These are phyloP conservation scores for Macaria notata DNA, from an alignment of 2,888 invertebrate species.

Conservation along the genomic window DNA sequence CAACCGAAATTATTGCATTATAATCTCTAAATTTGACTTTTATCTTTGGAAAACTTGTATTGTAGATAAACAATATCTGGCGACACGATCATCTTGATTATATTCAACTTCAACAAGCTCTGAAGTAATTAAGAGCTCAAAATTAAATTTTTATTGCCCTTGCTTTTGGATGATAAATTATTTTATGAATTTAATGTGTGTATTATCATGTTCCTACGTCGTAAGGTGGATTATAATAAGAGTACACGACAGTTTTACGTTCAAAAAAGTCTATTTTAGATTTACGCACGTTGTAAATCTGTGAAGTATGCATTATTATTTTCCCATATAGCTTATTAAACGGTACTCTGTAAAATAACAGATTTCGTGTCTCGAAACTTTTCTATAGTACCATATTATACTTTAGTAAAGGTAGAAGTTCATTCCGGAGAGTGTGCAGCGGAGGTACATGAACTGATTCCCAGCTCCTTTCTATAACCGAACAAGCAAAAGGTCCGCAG, in stretches of 20 bases:
- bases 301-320: background rate
- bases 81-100: constrained; percentile 73
- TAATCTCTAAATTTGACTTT: constrained; percentile 75
- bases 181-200: constrained; percentile 14
- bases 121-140: constrained; percentile 31
- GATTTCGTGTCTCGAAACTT: no score
- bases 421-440: no score
- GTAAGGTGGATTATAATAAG: constrained; percentile 37
- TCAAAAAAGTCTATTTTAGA: background rate
- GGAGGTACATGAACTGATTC: no score
- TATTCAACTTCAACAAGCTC: constrained; percentile 45
- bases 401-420: no score
- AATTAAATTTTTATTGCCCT: constrained; percentile 14
- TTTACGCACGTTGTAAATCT: constrained; percentile 17
- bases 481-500: no score
- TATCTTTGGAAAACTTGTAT: constrained; percentile 75
- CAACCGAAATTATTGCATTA: constrained; percentile 70
- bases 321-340: background rate
- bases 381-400: no score
- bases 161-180: constrained; percentile 12
- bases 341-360: no score
- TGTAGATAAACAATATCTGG: constrained; percentile 67
- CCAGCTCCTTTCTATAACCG: no score
- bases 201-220: constrained; percentile 18
- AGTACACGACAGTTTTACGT: constrained; percentile 20